Percentiles rank a stretch among this genome's conserved stretches.
Conservation (phyloP, 1,140 invertebrate genomes). For the Leucophenga varia region DNA sequence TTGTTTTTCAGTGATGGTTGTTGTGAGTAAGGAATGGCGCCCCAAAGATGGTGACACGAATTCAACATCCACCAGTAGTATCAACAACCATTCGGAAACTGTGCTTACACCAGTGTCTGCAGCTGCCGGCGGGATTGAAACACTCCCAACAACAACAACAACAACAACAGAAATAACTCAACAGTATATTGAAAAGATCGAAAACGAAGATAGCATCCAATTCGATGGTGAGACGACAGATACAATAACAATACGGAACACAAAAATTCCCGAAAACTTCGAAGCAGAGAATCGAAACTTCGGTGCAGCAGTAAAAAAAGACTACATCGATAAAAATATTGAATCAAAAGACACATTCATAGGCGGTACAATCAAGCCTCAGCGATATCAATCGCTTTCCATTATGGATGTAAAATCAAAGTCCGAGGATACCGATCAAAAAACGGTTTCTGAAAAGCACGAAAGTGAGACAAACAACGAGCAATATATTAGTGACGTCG, state of each 20-base stretch:
- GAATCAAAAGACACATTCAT: too few species aligned
- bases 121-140: background rate
- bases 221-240: too few species aligned
- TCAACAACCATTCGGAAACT: background rate
- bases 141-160: constrained; percentile 4
- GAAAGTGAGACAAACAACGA: constrained; percentile 23
- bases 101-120: background rate
- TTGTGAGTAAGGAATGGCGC: constrained; percentile 39
- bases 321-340: constrained; percentile 4
- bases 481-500: constrained; percentile 3
- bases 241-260: constrained; percentile 1
- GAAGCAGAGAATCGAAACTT: constrained; percentile 6
- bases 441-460: constrained; percentile 24
- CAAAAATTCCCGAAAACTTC: constrained; percentile 8
- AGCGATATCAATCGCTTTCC: constrained; percentile 11
- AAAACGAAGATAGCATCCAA: too few species aligned
- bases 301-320: background rate
- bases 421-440: constrained; percentile 17
- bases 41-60: constrained; percentile 36
- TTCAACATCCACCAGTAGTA: background rate
- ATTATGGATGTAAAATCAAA: constrained; percentile 32
- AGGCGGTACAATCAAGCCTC: background rate
- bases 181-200: too few species aligned
- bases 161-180: too few species aligned
- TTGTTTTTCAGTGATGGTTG: constrained; percentile 34